Percentiles rank a stretch among this genome's conserved stretches.
phyloP scores from a whole-genome alignment of 2,888 invertebrate genomes.

The Lasioglossum zephyrum region DNA sequence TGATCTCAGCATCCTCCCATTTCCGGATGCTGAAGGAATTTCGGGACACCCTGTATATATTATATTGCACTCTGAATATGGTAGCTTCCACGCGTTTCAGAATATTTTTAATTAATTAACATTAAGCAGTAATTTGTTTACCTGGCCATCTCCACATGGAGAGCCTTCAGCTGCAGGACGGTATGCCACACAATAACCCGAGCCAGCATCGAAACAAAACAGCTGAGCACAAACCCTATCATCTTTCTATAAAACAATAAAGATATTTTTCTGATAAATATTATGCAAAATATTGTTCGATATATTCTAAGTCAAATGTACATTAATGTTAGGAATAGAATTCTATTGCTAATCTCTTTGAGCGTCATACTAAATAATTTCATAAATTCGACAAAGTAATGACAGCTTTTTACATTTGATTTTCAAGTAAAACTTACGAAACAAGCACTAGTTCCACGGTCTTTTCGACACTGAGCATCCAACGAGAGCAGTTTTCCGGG shows the following conservation, averaged over 20 bases:
- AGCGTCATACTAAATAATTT: too few relatives aligned
- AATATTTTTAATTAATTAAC: neutral
- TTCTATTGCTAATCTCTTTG: too few relatives aligned
- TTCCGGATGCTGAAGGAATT: too few relatives aligned
- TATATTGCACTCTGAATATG: too few relatives aligned
- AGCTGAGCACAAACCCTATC: conserved; percentile 97
- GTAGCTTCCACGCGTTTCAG: too few relatives aligned
- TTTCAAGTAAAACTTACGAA: conserved; percentile 86
- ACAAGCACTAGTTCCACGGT: conserved; percentile 94
- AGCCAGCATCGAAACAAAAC: conserved; percentile 97
- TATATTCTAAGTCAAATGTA: too few relatives aligned
- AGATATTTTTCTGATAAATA: neutral
- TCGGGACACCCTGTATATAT: too few relatives aligned
- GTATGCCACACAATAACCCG: conserved; percentile 98
- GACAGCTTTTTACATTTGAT: neutral
- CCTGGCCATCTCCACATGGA: conserved; percentile 96
- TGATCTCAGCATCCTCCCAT: too few relatives aligned
- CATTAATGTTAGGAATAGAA: too few relatives aligned
- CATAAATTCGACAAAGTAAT: too few relatives aligned
- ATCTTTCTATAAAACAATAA: conserved; percentile 89
- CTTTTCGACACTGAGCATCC: conserved; percentile 96
- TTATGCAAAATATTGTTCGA: neutral
- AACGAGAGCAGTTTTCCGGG: conserved; percentile 95
- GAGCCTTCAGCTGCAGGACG: conserved; percentile 97
- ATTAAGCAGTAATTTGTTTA: conserved; percentile 80